These are phyloP conservation scores for Dasypus novemcinctus DNA, from an alignment of 2,113 vertebrate genomes.

Conservation along the genomic window DNA sequence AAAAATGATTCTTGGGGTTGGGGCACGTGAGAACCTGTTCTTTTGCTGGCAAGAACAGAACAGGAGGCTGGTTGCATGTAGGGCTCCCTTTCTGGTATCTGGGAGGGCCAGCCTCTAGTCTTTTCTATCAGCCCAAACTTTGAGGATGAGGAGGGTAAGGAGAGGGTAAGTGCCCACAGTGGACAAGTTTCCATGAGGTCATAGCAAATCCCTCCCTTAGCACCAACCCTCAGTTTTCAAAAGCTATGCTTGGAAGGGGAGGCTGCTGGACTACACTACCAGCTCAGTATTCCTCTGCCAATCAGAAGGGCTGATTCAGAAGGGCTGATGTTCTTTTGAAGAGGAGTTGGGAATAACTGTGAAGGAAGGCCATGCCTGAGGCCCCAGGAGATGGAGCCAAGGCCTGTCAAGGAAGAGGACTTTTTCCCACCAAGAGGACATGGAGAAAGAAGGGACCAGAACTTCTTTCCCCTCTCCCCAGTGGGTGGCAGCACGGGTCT, in stretches of 20 bases:
- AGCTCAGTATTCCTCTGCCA: conserved; percentile 72
- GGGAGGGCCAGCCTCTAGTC: conserved; percentile 62
- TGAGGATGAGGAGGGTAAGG: conserved; percentile 59
- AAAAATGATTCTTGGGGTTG: conserved; percentile 28
- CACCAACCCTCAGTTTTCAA: conserved; percentile 71
- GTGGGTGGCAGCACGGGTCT: conserved; percentile 74
- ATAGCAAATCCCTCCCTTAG: conserved; percentile 73
- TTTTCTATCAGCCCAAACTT: conserved; percentile 47
- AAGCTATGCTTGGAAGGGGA: conserved; percentile 67
- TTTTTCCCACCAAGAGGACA: conserved; percentile 71
- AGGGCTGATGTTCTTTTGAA: conserved; percentile 62
- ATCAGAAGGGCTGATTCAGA: conserved; percentile 65
- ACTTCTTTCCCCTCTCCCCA: conserved; percentile 58
- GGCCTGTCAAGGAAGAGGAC: conserved; percentile 74
- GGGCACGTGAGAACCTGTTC: conserved; percentile 46
- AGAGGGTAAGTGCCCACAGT: conserved; percentile 63
- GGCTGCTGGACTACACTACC: conserved; percentile 63
- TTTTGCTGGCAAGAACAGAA: conserved; percentile 46
- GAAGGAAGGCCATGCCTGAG: conserved; percentile 58
- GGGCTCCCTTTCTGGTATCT: conserved; percentile 12
- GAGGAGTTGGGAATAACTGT: conserved; percentile 55
- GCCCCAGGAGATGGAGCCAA: conserved; percentile 58
- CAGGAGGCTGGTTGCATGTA: conserved; percentile 15
- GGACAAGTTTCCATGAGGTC: conserved; percentile 73
- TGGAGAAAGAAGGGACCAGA: conserved; percentile 77